Conservation (phyloP, 2,113 vertebrate species). For the Pterocles gutturalis region DNA sequence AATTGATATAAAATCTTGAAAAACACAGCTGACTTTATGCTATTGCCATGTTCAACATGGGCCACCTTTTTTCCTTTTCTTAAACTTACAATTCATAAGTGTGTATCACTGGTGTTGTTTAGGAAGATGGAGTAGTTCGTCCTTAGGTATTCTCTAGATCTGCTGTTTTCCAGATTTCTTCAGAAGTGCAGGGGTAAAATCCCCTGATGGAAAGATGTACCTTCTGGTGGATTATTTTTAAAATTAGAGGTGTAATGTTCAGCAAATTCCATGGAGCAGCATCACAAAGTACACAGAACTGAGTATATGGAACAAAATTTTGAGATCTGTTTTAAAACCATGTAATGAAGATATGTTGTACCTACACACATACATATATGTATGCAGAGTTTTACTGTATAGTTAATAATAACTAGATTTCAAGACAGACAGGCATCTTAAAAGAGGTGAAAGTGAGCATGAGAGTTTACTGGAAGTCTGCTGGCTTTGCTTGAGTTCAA, state of each 20-base stretch:
- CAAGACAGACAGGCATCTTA: neutral
- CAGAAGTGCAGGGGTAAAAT: slow-evolving; percentile 4
- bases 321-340: neutral
- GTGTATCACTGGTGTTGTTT: neutral
- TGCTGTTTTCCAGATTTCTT: neutral
- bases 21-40: neutral
- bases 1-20: neutral
- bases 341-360: neutral
- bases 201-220: neutral
- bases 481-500: neutral
- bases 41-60: neutral
- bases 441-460: neutral
- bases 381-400: neutral
- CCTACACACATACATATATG: neutral
- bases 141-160: neutral
- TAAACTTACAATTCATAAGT: neutral
- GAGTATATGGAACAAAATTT: neutral
- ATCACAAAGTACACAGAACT: neutral
- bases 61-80: neutral
- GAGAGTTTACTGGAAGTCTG: neutral
- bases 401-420: neutral
- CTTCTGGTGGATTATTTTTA: neutral
- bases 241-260: neutral
- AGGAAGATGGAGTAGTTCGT: neutral
- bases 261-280: neutral